These are phyloP conservation scores for Polyploca ridens DNA, from an alignment of 2,888 invertebrate species.

Conservation along the genomic window DNA sequence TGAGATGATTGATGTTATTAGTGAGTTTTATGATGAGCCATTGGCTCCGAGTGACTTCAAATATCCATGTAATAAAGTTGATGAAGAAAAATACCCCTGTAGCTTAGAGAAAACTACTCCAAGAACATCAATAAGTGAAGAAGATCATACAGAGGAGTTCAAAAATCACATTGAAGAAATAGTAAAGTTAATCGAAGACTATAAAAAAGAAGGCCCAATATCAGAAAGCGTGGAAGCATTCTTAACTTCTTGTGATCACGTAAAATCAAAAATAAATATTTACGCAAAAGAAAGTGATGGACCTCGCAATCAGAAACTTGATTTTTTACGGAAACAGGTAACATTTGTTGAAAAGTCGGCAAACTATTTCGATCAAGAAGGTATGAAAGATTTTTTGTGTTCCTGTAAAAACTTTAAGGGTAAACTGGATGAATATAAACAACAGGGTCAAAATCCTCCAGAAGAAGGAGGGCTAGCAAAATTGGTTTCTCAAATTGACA, in stretches of 20 bases:
- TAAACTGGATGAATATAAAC: constrained; percentile 36
- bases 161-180: constrained; percentile 43
- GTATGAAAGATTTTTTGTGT: constrained; percentile 39
- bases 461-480: constrained; percentile 20
- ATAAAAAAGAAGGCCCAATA: constrained; percentile 38
- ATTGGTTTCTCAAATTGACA: constrained; percentile 39
- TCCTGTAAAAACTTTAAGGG: constrained; percentile 44
- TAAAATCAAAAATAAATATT: constrained; percentile 41
- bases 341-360: constrained; percentile 37
- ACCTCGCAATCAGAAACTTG: constrained; percentile 26
- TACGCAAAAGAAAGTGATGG: constrained; percentile 19
- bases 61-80: constrained; percentile 33
- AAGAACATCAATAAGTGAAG: constrained; percentile 15
- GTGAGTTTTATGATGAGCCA: constrained; percentile 32
- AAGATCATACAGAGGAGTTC: constrained; percentile 30
- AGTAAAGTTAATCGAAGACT: constrained; percentile 38
- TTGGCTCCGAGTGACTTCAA: constrained; percentile 33
- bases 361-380: constrained; percentile 26
- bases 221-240: constrained; percentile 39
- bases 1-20: constrained; percentile 34
- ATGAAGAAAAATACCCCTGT: constrained; percentile 29
- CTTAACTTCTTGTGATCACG: constrained; percentile 37
- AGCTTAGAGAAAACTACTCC: constrained; percentile 18
- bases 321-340: constrained; percentile 35
- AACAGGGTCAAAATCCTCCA: constrained; percentile 17